phyloP scores from a whole-genome alignment of 2,797 vertebrate species.

The Sardinella longiceps region DNA sequence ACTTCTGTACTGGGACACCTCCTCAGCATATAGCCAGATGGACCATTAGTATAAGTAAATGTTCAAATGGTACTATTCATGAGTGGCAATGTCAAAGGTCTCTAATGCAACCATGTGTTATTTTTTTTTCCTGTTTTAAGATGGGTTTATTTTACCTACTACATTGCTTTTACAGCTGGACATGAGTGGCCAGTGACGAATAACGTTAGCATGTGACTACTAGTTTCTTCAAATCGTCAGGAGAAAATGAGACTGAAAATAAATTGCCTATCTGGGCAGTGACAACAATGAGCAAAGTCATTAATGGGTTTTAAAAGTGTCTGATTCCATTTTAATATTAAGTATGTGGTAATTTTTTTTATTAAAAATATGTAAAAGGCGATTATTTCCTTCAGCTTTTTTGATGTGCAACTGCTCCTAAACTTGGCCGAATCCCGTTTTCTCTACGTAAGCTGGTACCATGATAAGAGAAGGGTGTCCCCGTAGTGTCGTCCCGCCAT shows the following conservation, averaged over 20 bases:
- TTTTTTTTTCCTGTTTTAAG: not conserved
- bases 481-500: constrained; percentile 46
- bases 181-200: not conserved
- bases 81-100: not conserved
- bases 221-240: not conserved
- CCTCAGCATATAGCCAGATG: not conserved
- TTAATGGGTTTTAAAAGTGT: not conserved
- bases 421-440: constrained; percentile 20
- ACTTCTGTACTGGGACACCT: not conserved
- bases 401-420: constrained; percentile 7
- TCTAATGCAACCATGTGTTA: not conserved
- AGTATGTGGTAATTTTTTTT: not conserved
- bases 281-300: not conserved
- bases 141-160: not conserved
- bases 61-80: not conserved
- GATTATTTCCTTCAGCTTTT: not conserved
- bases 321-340: not conserved
- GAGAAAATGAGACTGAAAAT: constrained; percentile 8
- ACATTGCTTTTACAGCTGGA: not conserved
- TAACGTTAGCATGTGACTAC: not conserved
- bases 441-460: constrained; percentile 36
- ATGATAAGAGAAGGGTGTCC: constrained; percentile 28
- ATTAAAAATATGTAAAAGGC: too few relatives aligned
- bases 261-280: not conserved
- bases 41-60: not conserved